Base-by-base conservation (phyloP, 1,140 invertebrate species). In the Oncopodura yosiiana region DNA sequence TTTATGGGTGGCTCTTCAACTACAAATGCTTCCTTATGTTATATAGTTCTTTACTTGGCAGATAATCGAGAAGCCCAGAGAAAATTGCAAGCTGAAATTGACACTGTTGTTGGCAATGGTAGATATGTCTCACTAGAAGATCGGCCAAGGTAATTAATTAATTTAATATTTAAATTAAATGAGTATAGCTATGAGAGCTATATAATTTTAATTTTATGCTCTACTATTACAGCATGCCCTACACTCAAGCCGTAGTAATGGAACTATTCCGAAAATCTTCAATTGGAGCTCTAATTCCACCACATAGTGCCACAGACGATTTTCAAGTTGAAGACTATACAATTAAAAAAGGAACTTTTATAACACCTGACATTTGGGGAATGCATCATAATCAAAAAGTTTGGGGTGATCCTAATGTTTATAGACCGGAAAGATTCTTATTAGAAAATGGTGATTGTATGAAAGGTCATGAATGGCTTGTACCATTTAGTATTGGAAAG, bases 251-350 rank as follows among this genome's bases (percentile, higher is more conserved):
- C 0, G 73, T 86, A 21, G 78, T 84, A 1, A 67, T 83, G 63
- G 86, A 90, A 71, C 77, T 81, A 0, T 65, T 87, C 1, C 73
- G 86, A 32, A 79, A 86, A 70, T 86, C 87, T 59, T 81, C 82
- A 75, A 81, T 82, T 3, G 73, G 82, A 61, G 82, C 83, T 0
- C 79, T 87, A 66, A 80, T 81, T n/a, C 76, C 87, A 26, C 84
- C 84, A 0, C 86, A 88, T 69, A 75, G 85, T 42, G 83, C 86
- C 3, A 59, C 84, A 0, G 77, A 73, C 62, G 77, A 87, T 54
- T 86, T 83, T 0, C 74, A 70, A 0, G 67, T 89, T 4, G 71
- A 75, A 53, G 86, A 84, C 43, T 82, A 83, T 63, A 18, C 9
- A 0, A 58, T 74, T 24, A 70, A 71, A 9, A 66, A 66, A 49